Base-by-base conservation (phyloP, 2,797 vertebrate species). In the Tauraco hartlaubi region DNA sequence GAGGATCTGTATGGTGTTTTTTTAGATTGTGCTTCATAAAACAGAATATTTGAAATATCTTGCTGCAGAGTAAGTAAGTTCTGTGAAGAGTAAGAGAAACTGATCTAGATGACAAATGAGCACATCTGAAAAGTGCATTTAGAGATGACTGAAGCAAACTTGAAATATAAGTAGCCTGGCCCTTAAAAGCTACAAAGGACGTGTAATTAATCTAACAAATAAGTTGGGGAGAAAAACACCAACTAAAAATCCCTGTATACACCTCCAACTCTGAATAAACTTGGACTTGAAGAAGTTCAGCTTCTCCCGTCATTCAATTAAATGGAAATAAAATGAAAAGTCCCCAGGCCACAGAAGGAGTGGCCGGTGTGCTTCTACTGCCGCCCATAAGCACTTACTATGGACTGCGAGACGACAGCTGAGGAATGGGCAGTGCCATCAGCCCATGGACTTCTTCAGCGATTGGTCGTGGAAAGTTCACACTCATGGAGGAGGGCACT, bases 291-390 rank as follows among this genome's bases (percentile, higher is more conserved):
- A 37, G 28, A 62, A 56, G 25, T 51, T 23, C 52, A 74, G 48
- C 16, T 22, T 83, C 44, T 85, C n/a, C 17, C 35, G 71, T 22
- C 35, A 59, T 29, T 11, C 37, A 20, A 2, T 41, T 59, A 33
- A 71, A 71, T 54, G 35, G 29, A 90, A 92, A 76, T 69, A 66
- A 80, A 85, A 46, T 26, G 11, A 51, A n/a, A 92, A 85, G 20
- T 63, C 20, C n/a, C 16, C 12, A 37, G 52, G 55, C 33, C 22
- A 41, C n/a, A 88, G 43, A 37, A 86, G 49, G n/a, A 51, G 15
- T 26, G 72, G 67, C 33, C 51, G 49, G 18, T 11, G 9, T 63
- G 58, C 44, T 63, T 59, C 81, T 23, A 5, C 39, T 75, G 58
- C 49, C 6, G 9, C 22, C 62, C 46, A 31, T 11, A 35, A 87